phyloP scores from a whole-genome alignment of 30 jellyfish, hydroid and myxozoan genomes.

The Hydractinia echinata region DNA sequence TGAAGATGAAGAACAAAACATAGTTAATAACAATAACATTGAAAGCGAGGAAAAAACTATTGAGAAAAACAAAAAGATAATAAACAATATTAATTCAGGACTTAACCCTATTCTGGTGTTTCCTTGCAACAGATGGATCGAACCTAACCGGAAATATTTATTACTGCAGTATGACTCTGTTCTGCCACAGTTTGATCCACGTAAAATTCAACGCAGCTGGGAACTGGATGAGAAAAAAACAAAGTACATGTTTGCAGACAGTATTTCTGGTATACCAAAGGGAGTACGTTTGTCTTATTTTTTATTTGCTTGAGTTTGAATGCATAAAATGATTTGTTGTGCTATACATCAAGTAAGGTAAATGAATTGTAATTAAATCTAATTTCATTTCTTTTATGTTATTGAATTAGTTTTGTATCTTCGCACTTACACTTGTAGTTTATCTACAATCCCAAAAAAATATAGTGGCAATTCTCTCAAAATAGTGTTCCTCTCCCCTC shows the following conservation, averaged over 20 bases:
- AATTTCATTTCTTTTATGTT: neutral
- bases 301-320: neutral
- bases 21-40: constrained; percentile 3
- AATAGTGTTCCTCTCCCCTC: too few species aligned
- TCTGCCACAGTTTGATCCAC: constrained; percentile 83
- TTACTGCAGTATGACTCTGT: constrained; percentile 58
- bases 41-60: neutral
- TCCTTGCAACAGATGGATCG: constrained; percentile 92
- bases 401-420: neutral
- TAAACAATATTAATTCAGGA: neutral
- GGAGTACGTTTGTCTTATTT: constrained; percentile 32
- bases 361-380: neutral
- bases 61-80: neutral
- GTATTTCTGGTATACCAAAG: constrained; percentile 73
- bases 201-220: constrained; percentile 51
- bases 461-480: too few species aligned
- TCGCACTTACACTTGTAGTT: neutral
- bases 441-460: too few species aligned
- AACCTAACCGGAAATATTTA: constrained; percentile 39
- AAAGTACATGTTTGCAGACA: constrained; percentile 42
- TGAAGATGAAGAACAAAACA: neutral
- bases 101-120: neutral
- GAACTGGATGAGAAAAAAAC: constrained; percentile 66
- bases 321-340: neutral
- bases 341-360: neutral